These are phyloP conservation scores for Chrysomela aeneicollis DNA, from an alignment of 2,888 invertebrate genomes.

Conservation along the genomic window DNA sequence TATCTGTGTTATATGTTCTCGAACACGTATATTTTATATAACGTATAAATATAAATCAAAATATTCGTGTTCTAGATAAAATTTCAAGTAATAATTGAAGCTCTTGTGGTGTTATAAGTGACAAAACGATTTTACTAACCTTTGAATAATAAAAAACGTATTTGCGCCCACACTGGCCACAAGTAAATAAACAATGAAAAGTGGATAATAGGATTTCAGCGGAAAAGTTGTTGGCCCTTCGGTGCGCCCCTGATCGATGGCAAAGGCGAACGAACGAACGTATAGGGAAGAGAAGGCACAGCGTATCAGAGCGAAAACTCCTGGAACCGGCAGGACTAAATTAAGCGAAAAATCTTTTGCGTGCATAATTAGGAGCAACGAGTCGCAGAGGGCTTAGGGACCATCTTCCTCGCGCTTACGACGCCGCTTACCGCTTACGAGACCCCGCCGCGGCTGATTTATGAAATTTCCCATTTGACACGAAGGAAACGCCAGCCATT, in stretches of 20 bases:
- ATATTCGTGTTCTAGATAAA: too few species aligned
- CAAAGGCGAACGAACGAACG: constrained; percentile 35
- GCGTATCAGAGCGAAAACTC: constrained; percentile 46
- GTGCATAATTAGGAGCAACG: constrained; percentile 63
- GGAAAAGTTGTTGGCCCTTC: too few species aligned
- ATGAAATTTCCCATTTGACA: constrained; percentile 52
- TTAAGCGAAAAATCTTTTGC: constrained; percentile 63
- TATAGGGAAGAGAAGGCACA: not conserved
- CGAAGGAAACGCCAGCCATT: constrained; percentile 34
- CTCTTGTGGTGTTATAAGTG: too few species aligned
- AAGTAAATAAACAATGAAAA: too few species aligned
- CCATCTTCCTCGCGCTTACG: constrained; percentile 43
- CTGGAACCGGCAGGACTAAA: constrained; percentile 60
- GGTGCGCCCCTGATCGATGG: constrained; percentile 6
- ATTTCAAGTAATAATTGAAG: too few species aligned
- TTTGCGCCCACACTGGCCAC: too few species aligned
- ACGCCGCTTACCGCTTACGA: constrained; percentile 46
- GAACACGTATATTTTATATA: too few species aligned
- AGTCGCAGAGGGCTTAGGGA: constrained; percentile 58
- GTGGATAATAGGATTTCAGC: too few species aligned
- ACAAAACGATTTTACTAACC: too few species aligned
- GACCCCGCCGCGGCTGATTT: constrained; percentile 57
- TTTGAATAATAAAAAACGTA: too few species aligned
- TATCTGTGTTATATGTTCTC: too few species aligned
- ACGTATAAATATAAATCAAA: too few species aligned